Evolutionary conservation across 2,797 vertebrate genomes (phyloP).

Genomic region (Chiroxiphia lanceolata): DNA sequence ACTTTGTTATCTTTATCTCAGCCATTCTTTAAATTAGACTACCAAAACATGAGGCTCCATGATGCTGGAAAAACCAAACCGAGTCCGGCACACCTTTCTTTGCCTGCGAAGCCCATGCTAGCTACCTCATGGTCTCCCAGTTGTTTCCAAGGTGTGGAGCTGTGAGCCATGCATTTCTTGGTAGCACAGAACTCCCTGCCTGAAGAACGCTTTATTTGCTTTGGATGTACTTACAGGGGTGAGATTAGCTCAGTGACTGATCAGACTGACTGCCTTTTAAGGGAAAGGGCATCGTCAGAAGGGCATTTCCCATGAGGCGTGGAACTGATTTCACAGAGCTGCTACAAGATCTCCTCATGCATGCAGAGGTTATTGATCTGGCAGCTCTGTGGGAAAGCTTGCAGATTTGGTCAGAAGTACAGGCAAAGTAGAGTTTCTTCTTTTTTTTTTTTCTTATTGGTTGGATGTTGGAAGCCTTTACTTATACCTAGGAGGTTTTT

Average conservation of each 20-base stretch:
- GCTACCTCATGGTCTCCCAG: not conserved
- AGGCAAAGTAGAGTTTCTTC: not conserved
- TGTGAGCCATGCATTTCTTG: not conserved
- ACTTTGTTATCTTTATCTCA: not conserved
- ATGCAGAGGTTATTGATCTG: not conserved
- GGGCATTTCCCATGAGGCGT: not conserved
- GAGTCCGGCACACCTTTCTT: not conserved
- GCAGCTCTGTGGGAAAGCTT: not conserved
- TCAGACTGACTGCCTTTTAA: not conserved
- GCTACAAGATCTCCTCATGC: not conserved
- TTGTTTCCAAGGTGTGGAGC: not conserved
- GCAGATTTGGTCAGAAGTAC: not conserved
- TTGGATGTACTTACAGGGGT: not conserved
- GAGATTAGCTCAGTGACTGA: not conserved
- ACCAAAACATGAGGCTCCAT: not conserved
- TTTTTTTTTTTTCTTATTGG: not conserved
- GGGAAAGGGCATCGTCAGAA: not conserved
- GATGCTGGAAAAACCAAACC: not conserved
- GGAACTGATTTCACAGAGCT: not conserved
- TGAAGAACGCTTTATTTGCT: not conserved
- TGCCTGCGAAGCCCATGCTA: not conserved
- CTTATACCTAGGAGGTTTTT: not conserved
- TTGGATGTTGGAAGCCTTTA: not conserved
- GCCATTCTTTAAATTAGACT: not conserved
- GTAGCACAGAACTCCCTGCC: not conserved